Conservation (phyloP, 2,888 invertebrate genomes). For the Sminthurinus aureus region DNA sequence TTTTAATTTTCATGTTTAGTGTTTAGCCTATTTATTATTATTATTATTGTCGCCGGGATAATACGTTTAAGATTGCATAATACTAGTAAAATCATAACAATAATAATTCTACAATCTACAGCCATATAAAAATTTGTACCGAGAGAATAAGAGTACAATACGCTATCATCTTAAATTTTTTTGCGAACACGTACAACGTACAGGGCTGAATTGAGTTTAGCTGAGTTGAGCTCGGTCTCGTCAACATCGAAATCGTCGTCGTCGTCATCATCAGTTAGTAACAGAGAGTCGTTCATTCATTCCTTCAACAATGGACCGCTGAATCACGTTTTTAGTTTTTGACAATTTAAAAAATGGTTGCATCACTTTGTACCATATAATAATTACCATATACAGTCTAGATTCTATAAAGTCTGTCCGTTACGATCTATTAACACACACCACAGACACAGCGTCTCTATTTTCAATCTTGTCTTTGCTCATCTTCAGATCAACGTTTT, state of each 20-base stretch:
- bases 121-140: not conserved
- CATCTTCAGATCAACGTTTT: not conserved
- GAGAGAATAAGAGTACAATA: not conserved
- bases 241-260: not conserved
- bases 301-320: conserved; percentile 29
- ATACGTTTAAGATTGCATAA: conserved; percentile 9
- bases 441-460: not conserved
- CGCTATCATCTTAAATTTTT: not conserved
- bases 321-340: conserved; percentile 36
- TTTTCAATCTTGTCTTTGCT: not conserved
- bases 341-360: conserved; percentile 35
- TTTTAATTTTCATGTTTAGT: not conserved
- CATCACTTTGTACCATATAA: not conserved
- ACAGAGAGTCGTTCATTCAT: not conserved
- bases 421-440: not conserved
- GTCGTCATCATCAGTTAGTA: too few relatives aligned
- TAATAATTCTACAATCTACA: not conserved
- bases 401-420: not conserved
- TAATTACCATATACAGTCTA: not conserved
- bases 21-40: conserved; percentile 16
- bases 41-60: not conserved
- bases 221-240: not conserved
- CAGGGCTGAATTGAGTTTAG: too few relatives aligned
- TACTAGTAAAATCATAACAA: not conserved
- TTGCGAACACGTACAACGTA: not conserved